These are phyloP conservation scores for Desmophyllum pertusum DNA, from an alignment of 92 coral and sea anemone species.

Conservation along the genomic window DNA sequence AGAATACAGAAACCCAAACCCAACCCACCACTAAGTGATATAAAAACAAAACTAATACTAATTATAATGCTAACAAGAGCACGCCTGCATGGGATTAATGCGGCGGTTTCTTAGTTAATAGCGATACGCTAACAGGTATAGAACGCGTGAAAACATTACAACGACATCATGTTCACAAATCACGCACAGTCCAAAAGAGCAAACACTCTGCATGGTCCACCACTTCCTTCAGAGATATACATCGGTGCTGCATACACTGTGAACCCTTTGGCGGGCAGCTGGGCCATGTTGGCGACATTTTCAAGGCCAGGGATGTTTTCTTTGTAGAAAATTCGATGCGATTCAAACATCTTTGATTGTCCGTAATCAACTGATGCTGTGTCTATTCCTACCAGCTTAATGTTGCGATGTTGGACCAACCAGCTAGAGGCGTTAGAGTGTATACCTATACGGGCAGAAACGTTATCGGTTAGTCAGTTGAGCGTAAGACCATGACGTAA, in stretches of 20 bases:
- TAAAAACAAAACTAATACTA: too few relatives aligned
- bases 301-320: slow-evolving; percentile 66
- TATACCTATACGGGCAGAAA: slow-evolving; percentile 18
- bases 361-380: slow-evolving; percentile 79
- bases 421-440: slow-evolving; percentile 29
- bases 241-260: slow-evolving; percentile 73
- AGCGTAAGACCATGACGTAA: too few relatives aligned
- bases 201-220: slow-evolving; percentile 71
- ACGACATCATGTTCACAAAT: too few relatives aligned
- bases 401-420: slow-evolving; percentile 45
- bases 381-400: slow-evolving; percentile 71
- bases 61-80: too few relatives aligned
- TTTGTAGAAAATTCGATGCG: slow-evolving; percentile 46
- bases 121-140: too few relatives aligned
- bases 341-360: slow-evolving; percentile 43
- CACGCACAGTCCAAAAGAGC: slow-evolving; percentile 31
- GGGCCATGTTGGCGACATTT: slow-evolving; percentile 67
- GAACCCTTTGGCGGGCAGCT: slow-evolving; percentile 64
- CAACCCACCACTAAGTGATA: too few relatives aligned
- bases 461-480: too few relatives aligned
- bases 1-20: too few relatives aligned
- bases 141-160: too few relatives aligned
- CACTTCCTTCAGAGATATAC: slow-evolving; percentile 63
- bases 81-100: too few relatives aligned
- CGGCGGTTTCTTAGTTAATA: too few relatives aligned